Conservation (phyloP, 2,113 vertebrate genomes). For the Pygoscelis adeliae region DNA sequence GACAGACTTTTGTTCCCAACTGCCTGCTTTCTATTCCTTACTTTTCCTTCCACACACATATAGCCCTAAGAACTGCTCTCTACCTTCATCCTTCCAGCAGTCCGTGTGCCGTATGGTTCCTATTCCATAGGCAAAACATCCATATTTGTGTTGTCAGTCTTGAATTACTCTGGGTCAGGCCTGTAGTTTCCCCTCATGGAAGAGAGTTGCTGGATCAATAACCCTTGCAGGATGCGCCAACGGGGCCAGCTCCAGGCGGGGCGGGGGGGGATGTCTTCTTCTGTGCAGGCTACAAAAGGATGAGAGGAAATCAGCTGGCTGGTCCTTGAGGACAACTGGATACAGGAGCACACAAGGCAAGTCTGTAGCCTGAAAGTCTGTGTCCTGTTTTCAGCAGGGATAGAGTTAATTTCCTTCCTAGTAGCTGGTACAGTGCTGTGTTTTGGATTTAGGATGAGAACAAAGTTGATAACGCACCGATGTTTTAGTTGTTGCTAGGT, state of each 20-base stretch:
- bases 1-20: not conserved
- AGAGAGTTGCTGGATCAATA: not conserved
- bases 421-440: too few relatives aligned
- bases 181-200: not conserved
- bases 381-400: too few relatives aligned
- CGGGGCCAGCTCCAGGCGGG: not conserved
- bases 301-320: not conserved
- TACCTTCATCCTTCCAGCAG: not conserved
- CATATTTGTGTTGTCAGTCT: not conserved
- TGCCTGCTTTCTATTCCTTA: not conserved
- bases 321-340: not conserved
- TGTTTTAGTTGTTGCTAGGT: too few relatives aligned
- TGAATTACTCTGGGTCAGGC: not conserved
- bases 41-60: not conserved
- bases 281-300: not conserved
- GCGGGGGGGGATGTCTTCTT: too few relatives aligned
- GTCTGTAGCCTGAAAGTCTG: not conserved
- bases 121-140: not conserved
- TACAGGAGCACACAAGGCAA: not conserved
- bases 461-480: too few relatives aligned
- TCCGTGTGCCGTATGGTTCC: rapidly evolving
- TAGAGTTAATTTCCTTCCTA: too few relatives aligned
- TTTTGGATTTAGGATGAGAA: too few relatives aligned
- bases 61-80: not conserved
- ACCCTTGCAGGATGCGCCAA: not conserved